phyloP scores from a whole-genome alignment of 2,113 vertebrate species.

The Centropristis striata region DNA sequence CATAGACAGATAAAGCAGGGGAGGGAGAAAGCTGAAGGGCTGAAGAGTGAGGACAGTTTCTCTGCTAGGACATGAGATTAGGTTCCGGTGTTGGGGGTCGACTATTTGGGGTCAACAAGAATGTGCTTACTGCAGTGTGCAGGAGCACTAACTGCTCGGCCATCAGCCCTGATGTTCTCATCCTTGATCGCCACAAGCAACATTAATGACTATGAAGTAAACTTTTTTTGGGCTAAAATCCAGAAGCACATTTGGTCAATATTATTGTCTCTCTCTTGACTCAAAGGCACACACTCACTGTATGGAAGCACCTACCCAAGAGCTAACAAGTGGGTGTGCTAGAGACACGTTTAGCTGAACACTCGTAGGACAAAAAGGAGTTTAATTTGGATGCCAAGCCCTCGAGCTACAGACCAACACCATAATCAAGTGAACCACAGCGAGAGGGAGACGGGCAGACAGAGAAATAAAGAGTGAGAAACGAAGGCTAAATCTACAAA shows the following conservation, averaged over 20 bases:
- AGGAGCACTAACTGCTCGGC: not conserved
- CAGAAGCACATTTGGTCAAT: not conserved
- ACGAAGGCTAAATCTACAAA: slow-evolving; percentile 43
- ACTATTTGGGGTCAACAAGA: slow-evolving; percentile 43
- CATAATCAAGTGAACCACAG: slow-evolving; percentile 80
- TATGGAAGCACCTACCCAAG: slow-evolving; percentile 49
- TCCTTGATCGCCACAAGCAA: not conserved
- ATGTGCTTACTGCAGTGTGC: slow-evolving; percentile 44
- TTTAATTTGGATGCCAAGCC: slow-evolving; percentile 82
- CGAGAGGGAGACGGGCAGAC: slow-evolving; percentile 40
- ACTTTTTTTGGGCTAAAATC: not conserved
- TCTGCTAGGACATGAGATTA: slow-evolving; percentile 5
- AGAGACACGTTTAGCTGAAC: slow-evolving; percentile 66
- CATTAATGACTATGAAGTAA: slow-evolving; percentile 3
- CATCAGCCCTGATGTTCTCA: slow-evolving; percentile 4
- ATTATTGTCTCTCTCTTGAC: slow-evolving; percentile 11
- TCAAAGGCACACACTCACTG: not conserved
- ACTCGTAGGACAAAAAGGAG: slow-evolving; percentile 65
- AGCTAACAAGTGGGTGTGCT: slow-evolving; percentile 63
- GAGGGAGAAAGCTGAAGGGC: not conserved
- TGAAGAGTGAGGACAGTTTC: not conserved
- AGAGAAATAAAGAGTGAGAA: slow-evolving; percentile 48
- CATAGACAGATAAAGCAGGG: not conserved
- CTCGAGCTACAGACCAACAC: slow-evolving; percentile 74
- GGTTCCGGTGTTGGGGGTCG: slow-evolving; percentile 47